These are phyloP conservation scores for Enteromius anoplus DNA, from an alignment of 2,797 vertebrate genomes.

Conservation along the genomic window DNA sequence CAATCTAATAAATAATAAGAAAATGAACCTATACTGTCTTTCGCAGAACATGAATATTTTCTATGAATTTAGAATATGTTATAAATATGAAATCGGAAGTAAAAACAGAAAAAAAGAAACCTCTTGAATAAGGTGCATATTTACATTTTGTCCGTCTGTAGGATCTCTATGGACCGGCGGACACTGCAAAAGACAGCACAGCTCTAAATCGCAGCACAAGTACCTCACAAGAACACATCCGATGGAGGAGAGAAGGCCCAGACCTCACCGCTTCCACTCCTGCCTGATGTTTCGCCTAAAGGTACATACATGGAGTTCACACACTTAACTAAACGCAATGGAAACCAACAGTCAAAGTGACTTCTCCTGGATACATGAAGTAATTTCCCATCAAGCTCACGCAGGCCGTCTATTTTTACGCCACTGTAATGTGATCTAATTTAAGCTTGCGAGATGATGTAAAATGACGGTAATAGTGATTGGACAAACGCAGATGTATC, in stretches of 20 bases:
- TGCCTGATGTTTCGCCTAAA: slow-evolving; percentile 69
- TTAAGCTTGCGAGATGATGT: neutral
- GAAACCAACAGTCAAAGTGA: neutral
- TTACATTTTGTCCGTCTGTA: slow-evolving; percentile 39
- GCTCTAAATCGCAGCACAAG: slow-evolving; percentile 56
- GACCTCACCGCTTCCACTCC: slow-evolving; percentile 57
- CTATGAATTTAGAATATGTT: neutral
- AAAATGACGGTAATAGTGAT: neutral
- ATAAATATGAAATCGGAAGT: neutral
- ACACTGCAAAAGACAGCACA: slow-evolving; percentile 51
- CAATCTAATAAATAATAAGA: neutral
- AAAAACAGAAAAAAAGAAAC: neutral
- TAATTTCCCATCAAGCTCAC: neutral
- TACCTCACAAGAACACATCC: slow-evolving; percentile 57
- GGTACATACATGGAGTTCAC: slow-evolving; percentile 67
- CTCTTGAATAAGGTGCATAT: neutral
- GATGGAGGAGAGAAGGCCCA: slow-evolving; percentile 62
- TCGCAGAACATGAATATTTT: too few relatives aligned
- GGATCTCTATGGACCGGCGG: slow-evolving; percentile 61
- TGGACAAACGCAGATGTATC: neutral
- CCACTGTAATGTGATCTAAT: neutral
- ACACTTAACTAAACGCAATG: neutral
- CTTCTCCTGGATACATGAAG: neutral
- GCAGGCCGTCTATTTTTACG: neutral
- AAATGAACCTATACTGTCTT: neutral